Base-by-base conservation (phyloP, 2,797 vertebrate species). In the Halcyon smyrnensis region DNA sequence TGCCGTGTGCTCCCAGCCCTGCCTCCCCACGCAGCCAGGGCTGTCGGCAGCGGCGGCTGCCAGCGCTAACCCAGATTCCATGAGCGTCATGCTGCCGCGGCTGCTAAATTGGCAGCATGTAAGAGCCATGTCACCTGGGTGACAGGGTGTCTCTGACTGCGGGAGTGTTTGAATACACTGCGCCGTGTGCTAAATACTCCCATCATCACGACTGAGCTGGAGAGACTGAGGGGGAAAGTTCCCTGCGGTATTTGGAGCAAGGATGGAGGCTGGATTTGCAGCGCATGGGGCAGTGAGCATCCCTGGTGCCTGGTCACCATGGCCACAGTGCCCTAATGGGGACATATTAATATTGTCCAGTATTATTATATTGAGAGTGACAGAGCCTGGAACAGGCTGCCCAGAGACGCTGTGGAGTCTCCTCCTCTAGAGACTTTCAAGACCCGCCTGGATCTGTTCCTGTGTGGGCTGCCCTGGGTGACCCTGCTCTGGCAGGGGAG, bases 111-210 rank as follows among this genome's bases (percentile, higher is more conserved):
- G 94, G 95, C 96, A 91, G 78, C 71, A 0, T 50, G 88, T 13
- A 79, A 57, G 89, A 93, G 64, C 87, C 81, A 73, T 85, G 91
- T 95, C 96, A 96, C 91, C 95, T 90, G 96, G 92, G 82, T 97
- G 95, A 96, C 96, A 94, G 87, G 89, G 92, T 84, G 96, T 43
- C 93, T 94, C 37, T 63, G 92, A 3, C 89, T 91, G 75, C 64
- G 1, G 50, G 63, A 68, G 84, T 62, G 89, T 68, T 89, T 45
- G 84, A 76, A 53, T 32, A 77, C 90, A 15, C 85, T 51, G 64
- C 3, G 5, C 90, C 16, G 62, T 67, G 92, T 87, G 88, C 93
- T 96, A 90, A 96, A 87, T 73, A 30, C 76, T 93, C 50, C 92
- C 89, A 59, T 88, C 91, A 71, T 65, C 80, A 48, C 5, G 2